Percentiles rank a stretch among this genome's conserved stretches.
These are phyloP conservation scores for Dromiciops gliroides DNA, from an alignment of 2,113 vertebrate genomes.

Conservation along the genomic window DNA sequence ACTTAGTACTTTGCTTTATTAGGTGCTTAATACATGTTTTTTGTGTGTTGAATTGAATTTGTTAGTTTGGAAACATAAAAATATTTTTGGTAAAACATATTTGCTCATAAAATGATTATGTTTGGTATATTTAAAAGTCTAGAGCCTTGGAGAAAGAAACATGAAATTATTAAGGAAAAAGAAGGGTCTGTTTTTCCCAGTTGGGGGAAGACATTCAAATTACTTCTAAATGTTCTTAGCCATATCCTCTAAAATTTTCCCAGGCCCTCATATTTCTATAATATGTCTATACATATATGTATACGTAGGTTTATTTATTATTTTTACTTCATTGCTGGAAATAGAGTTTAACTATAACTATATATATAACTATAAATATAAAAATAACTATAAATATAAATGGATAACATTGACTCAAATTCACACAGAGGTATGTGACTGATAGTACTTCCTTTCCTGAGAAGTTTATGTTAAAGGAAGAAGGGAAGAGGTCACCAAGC, in stretches of 20 bases:
- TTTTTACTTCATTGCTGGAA: not conserved
- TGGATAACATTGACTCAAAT: not conserved
- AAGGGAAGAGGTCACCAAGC: not conserved
- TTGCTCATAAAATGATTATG: not conserved
- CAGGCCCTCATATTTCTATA: not conserved
- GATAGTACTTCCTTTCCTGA: too few relatives aligned
- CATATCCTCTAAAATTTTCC: not conserved
- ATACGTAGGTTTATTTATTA: not conserved
- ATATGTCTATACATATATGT: not conserved
- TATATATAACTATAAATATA: too few relatives aligned
- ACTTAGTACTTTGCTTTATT: not conserved
- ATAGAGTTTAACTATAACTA: too few relatives aligned
- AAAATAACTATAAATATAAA: not conserved
- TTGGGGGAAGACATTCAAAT: not conserved
- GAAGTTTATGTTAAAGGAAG: too few relatives aligned
- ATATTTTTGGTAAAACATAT: not conserved
- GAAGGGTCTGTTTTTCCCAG: too few relatives aligned
- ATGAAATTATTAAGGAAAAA: not conserved
- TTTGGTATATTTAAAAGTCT: not conserved
- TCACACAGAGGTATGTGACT: not conserved
- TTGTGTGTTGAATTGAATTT: too few relatives aligned
- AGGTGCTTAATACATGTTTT: not conserved
- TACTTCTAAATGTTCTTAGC: not conserved
- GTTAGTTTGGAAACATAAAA: too few relatives aligned
- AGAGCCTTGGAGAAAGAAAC: not conserved